Evolutionary conservation across 1,140 invertebrate genomes (phyloP).

Genomic region (Apis dorsata): DNA sequence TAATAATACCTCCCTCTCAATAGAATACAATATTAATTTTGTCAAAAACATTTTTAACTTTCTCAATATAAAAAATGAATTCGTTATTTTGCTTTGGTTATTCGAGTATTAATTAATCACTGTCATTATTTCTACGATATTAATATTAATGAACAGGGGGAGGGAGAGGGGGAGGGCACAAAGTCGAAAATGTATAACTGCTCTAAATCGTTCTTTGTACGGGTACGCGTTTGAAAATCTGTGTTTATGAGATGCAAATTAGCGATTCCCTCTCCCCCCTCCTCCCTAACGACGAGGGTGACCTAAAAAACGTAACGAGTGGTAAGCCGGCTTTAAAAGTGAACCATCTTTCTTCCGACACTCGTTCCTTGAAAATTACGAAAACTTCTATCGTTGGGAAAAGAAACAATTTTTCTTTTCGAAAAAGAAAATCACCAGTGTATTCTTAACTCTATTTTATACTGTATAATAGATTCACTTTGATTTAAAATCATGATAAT

Average conservation of each 20-base stretch:
- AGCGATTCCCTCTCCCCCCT: not conserved
- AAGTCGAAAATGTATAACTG: conserved; percentile 17
- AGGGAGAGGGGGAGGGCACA: not conserved
- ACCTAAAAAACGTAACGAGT: conserved; percentile 45
- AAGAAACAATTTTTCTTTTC: not conserved
- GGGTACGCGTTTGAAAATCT: conserved; percentile 25
- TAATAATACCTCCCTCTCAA: too few relatives aligned
- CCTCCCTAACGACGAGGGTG: not conserved
- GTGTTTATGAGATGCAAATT: conserved; percentile 43
- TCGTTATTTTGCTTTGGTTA: too few relatives aligned
- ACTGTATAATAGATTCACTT: not conserved
- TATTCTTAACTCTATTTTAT: too few relatives aligned
- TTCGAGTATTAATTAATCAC: too few relatives aligned
- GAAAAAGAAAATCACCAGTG: not conserved
- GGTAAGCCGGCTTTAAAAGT: conserved; percentile 43
- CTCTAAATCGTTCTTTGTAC: conserved; percentile 10
- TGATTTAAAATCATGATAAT: not conserved
- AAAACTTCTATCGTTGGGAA: not conserved
- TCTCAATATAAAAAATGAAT: too few relatives aligned
- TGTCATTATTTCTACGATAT: not conserved
- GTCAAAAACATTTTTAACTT: too few relatives aligned
- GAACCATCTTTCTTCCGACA: conserved; percentile 32
- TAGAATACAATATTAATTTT: too few relatives aligned
- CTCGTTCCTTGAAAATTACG: conserved; percentile 29
- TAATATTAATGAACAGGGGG: not conserved